Percentiles rank a stretch among this genome's conserved stretches.
phyloP scores from a whole-genome alignment of 2,888 invertebrate genomes.

The Galeopsomyia nigrocyanea region DNA sequence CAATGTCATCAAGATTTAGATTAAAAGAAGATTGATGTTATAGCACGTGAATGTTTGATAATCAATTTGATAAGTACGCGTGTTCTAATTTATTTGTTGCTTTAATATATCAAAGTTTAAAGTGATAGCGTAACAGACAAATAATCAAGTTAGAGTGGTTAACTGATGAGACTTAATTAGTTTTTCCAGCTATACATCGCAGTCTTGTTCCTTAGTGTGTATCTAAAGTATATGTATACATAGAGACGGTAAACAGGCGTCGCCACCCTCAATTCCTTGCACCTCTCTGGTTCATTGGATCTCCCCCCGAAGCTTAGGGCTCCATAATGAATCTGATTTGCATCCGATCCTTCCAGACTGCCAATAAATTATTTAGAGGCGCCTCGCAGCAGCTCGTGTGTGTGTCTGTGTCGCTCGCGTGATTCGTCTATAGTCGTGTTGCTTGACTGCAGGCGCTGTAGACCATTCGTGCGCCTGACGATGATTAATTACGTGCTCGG shows the following conservation, averaged over 20 bases:
- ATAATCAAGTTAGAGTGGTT: no score
- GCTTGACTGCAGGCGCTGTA: constrained; percentile 1
- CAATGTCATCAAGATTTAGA: no score
- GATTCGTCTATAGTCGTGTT: background rate
- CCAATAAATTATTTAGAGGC: constrained; percentile 52
- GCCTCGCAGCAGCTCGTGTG: constrained; percentile 27
- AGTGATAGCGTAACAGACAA: no score
- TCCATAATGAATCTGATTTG: constrained; percentile 67
- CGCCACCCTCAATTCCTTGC: constrained; percentile 34
- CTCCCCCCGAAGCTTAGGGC: constrained; percentile 41
- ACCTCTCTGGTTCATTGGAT: constrained; percentile 19
- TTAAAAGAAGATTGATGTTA: no score
- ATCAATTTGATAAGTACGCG: no score
- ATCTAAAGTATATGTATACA: background rate
- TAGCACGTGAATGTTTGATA: no score
- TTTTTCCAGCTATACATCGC: constrained; percentile 24
- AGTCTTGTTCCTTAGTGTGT: constrained; percentile 15
- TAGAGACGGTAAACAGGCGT: constrained; percentile 24
- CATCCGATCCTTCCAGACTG: constrained; percentile 66
- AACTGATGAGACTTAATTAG: constrained; percentile 4
- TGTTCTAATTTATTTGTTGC: no score
- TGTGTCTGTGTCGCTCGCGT: constrained; percentile 25
- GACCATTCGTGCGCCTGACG: constrained; percentile 39
- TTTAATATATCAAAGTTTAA: no score
- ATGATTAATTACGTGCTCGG: constrained; percentile 53